Conservation (phyloP, 2,888 invertebrate genomes). For the Abrostola tripartita region DNA sequence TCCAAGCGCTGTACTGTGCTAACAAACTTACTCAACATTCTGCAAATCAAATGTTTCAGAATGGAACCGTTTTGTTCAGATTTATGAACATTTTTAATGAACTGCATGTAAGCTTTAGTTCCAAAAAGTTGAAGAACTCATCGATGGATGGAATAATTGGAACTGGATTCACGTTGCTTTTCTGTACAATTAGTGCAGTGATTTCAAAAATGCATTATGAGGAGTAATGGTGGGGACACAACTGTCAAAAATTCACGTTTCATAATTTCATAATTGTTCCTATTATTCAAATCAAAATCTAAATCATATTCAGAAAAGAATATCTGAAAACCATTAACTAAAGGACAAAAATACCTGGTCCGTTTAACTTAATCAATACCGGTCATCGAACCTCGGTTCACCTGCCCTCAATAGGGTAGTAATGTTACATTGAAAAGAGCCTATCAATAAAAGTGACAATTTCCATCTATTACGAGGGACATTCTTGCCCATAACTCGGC, state of each 20-base stretch:
- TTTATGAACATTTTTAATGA: slow-evolving; percentile 32
- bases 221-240: background rate
- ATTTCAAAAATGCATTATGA: slow-evolving; percentile 7
- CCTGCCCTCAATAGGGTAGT: slow-evolving; percentile 36
- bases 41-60: slow-evolving; percentile 31
- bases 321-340: slow-evolving; percentile 6
- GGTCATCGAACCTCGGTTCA: slow-evolving; percentile 33
- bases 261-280: background rate
- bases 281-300: too few relatives aligned
- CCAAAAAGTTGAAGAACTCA: slow-evolving; percentile 18
- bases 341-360: slow-evolving; percentile 16
- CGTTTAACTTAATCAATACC: slow-evolving; percentile 31
- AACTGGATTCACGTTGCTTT: slow-evolving; percentile 20
- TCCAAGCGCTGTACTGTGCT: slow-evolving; percentile 18
- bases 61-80: slow-evolving; percentile 16
- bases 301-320: too few relatives aligned
- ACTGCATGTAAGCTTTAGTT: slow-evolving; percentile 16
- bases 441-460: slow-evolving; percentile 63
- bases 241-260: background rate
- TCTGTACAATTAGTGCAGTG: slow-evolving; percentile 12
- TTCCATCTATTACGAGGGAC: slow-evolving; percentile 56
- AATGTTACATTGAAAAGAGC: slow-evolving; percentile 60
- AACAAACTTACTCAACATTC: slow-evolving; percentile 30
- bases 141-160: slow-evolving; percentile 36
- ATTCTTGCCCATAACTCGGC: slow-evolving; percentile 55